These are phyloP conservation scores for Piscicola geometra DNA, from an alignment of 2,888 invertebrate species.

Conservation along the genomic window DNA sequence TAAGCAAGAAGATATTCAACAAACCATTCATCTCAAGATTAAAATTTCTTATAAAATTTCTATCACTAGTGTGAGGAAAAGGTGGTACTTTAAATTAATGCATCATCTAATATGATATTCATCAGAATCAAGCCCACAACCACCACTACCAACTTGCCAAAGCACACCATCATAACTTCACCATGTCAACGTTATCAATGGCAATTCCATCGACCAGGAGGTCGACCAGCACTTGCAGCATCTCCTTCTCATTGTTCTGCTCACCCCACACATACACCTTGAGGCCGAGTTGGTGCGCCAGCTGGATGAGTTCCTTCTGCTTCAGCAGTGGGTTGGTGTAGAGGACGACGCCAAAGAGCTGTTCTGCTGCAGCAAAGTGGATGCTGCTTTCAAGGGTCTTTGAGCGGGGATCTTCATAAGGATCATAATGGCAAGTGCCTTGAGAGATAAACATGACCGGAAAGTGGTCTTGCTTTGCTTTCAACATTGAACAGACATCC, in stretches of 20 bases:
- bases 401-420: conserved; percentile 79
- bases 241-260: conserved; percentile 81
- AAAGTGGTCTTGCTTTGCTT: conserved; percentile 90
- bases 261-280: conserved; percentile 96
- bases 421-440: conserved; percentile 69
- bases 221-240: conserved; percentile 77
- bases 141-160: background rate
- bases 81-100: too few species aligned
- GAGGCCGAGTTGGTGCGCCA: conserved; percentile 72
- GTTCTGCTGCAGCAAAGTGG: conserved; percentile 66
- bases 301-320: conserved; percentile 48
- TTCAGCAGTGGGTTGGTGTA: conserved; percentile 47
- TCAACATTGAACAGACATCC: conserved; percentile 84
- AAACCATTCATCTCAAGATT: too few species aligned
- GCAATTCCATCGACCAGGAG: conserved; percentile 91
- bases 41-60: too few species aligned
- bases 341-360: conserved; percentile 46
- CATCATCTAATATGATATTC: too few species aligned
- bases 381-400: conserved; percentile 75
- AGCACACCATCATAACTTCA: background rate
- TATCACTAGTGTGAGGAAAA: too few species aligned
- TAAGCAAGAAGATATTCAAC: too few species aligned
- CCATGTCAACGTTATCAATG: conserved; percentile 70
- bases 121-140: too few species aligned
- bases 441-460: conserved; percentile 91